These are phyloP conservation scores for Aphidoletes aphidimyza DNA, from an alignment of 2,888 invertebrate genomes.

Conservation along the genomic window DNA sequence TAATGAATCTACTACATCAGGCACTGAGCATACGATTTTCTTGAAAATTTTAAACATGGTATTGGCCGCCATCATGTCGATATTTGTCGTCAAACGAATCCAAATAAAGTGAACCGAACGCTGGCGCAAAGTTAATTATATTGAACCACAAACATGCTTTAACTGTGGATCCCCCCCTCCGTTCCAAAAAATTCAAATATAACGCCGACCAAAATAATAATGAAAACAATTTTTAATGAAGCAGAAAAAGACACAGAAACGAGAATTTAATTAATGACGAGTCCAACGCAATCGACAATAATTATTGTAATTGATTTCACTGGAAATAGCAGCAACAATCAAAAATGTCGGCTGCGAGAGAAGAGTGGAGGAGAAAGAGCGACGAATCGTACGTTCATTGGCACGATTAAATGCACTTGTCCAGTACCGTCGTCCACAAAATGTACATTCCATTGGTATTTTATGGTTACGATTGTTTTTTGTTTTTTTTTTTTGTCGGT, in stretches of 20 bases:
- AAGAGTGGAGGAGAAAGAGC: neutral
- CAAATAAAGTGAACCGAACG: neutral
- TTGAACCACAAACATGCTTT: conserved; percentile 24
- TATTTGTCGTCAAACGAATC: too few species aligned
- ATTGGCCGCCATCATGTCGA: too few species aligned
- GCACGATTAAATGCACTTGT: too few species aligned
- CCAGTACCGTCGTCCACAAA: too few species aligned
- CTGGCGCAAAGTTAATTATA: conserved; percentile 46
- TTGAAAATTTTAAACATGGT: conserved; percentile 23
- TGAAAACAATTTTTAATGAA: conserved; percentile 29
- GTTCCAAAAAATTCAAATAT: conserved; percentile 41
- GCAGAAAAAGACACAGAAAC: conserved; percentile 37
- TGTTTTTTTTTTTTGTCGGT: too few species aligned
- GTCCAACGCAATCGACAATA: conserved; percentile 38
- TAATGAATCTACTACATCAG: neutral
- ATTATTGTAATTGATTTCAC: conserved; percentile 45
- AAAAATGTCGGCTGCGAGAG: neutral
- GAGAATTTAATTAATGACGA: conserved; percentile 39
- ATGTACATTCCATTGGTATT: too few species aligned
- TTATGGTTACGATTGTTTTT: too few species aligned
- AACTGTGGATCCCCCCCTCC: neutral
- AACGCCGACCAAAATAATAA: conserved; percentile 34
- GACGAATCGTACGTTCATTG: too few species aligned
- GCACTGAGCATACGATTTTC: neutral
- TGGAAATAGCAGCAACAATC: neutral